Base-by-base conservation (phyloP, 1,140 invertebrate genomes). In the Wiebesia pumilae region DNA sequence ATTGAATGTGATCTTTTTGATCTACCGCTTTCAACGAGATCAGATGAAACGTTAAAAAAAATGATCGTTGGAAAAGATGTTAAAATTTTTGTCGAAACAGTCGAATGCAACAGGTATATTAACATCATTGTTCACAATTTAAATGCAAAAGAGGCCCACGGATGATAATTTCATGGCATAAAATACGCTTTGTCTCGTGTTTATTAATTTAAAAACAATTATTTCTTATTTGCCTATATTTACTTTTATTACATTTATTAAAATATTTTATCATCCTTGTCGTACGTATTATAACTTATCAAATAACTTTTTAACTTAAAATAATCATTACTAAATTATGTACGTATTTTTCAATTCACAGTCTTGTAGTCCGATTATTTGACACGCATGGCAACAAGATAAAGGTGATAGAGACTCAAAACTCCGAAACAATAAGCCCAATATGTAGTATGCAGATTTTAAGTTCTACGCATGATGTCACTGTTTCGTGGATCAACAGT, bases 321-420 rank as follows among this genome's bases (percentile, higher is more conserved):
- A 30, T 67, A n/a, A 30, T 30, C 3, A 67, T 67, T 67, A 87
- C 71, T 67, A 21, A 81, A 85, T 79, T 67, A 54, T 54, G 12
- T 73, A 58, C 51, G 88, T 73, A 84, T 80, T 91, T 89, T 88
- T 43, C 4, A 1, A 33, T 62, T 10, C 2, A 38, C 90, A 96
- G 95, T 77, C 91, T 96, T 79, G 91, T 94, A 24, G 94, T 96
- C 30, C 94, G 95, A 4, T 89, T 96, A 75, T 95, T 95, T 89
- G 92, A 95, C 75, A 87, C 88, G 21, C 92, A 92, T 12, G 96
- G 96, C 10, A 90, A 94, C 43, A 95, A 95, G 89, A 92, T 96
- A 69, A 93, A 94, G 4, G 92, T 95, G 40, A 90, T 90, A 0
- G 93, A 94, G 40, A 93, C 94, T 67, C 94, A 93, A 27, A 91